phyloP scores from a whole-genome alignment of 2,797 vertebrate species.

The Diplodus sargus region DNA sequence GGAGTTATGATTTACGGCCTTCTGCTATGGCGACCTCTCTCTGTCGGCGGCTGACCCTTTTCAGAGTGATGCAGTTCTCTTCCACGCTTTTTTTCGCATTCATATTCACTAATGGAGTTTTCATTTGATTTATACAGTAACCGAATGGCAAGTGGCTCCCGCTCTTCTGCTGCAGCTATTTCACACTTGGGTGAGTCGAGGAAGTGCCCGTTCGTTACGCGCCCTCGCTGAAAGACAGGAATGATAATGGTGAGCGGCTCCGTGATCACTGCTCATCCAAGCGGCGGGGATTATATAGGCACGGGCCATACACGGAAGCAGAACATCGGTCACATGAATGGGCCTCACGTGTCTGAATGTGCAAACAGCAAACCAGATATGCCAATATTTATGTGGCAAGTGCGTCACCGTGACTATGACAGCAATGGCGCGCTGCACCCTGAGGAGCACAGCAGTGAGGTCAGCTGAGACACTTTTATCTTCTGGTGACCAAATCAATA shows the following conservation, averaged over 20 bases:
- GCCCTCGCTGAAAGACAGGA: conserved; percentile 30
- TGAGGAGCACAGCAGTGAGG: background rate
- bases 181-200: conserved; percentile 39
- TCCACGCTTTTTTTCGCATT: conserved; percentile 2
- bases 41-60: conserved; percentile 33
- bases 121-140: conserved; percentile 41
- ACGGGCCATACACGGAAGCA: background rate
- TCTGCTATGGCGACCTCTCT: conserved; percentile 11
- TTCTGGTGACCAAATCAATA: too few species aligned
- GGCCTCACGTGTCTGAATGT: background rate
- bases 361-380: background rate
- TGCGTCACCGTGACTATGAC: background rate
- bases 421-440: background rate
- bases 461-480: background rate
- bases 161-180: conserved; percentile 21
- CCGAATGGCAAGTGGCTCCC: conserved; percentile 28
- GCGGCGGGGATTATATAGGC: background rate
- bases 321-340: background rate
- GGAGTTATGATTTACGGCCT: conserved; percentile 32
- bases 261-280: conserved; percentile 12
- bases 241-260: conserved; percentile 35
- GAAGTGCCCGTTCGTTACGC: conserved; percentile 36
- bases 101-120: conserved; percentile 39
- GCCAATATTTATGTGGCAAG: background rate
- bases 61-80: conserved; percentile 6